Percentiles rank a stretch among this genome's conserved stretches.
These are phyloP conservation scores for Blomia tropicalis DNA, from an alignment of 2,888 invertebrate species.

Conservation along the genomic window DNA sequence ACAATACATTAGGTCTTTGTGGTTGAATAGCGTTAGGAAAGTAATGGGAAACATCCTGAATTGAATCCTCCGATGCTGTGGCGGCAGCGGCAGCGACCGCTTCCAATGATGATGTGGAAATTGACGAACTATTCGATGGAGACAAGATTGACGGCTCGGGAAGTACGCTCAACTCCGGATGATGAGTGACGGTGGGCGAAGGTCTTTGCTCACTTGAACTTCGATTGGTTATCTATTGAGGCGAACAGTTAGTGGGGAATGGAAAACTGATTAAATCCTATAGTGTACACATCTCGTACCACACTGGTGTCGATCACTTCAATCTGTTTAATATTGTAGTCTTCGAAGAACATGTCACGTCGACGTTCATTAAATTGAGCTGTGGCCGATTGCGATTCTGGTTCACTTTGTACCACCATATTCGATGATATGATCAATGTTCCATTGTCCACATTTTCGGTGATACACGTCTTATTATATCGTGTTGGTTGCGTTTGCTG, in stretches of 20 bases:
- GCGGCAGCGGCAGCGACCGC: not conserved
- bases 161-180: too few species aligned
- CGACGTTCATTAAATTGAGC: conserved; percentile 6
- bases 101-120: not conserved
- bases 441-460: conserved; percentile 3
- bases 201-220: too few species aligned
- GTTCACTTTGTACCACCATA: not conserved
- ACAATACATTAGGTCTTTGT: conserved; percentile 12
- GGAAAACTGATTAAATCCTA: too few species aligned
- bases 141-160: not conserved
- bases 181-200: too few species aligned
- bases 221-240: too few species aligned
- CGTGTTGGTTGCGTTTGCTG: not conserved
- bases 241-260: too few species aligned
- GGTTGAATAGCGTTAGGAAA: not conserved
- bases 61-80: not conserved
- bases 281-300: not conserved
- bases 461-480: conserved; percentile 1
- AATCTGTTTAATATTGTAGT: conserved; percentile 9
- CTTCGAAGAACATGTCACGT: conserved; percentile 6
- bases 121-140: not conserved
- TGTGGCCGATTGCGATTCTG: not conserved
- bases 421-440: not conserved
- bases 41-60: not conserved
- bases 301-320: conserved; percentile 13